These are phyloP conservation scores for Musca vetustissima DNA, from an alignment of 1,140 invertebrate genomes.

Conservation along the genomic window DNA sequence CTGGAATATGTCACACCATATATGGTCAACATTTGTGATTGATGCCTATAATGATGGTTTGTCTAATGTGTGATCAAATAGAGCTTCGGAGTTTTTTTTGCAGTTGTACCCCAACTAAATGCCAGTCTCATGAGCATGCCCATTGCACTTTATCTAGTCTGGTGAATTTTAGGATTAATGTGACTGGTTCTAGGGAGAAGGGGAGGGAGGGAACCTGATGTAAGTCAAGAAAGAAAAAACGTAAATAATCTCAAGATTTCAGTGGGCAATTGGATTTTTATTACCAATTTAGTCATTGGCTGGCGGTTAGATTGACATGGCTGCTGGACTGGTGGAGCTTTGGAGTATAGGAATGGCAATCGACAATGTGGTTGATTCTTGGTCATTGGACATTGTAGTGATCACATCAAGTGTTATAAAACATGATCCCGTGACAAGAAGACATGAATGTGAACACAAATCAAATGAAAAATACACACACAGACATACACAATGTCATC, in stretches of 20 bases:
- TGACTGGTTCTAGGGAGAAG: too few relatives aligned
- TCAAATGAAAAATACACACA: too few relatives aligned
- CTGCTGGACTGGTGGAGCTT: too few relatives aligned
- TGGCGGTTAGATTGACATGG: too few relatives aligned
- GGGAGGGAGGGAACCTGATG: too few relatives aligned
- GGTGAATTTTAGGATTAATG: too few relatives aligned
- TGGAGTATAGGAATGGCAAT: too few relatives aligned
- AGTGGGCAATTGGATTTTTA: constrained; percentile 16
- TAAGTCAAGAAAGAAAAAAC: background rate
- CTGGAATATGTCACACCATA: constrained; percentile 18
- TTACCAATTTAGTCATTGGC: constrained; percentile 8
- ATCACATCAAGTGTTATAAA: constrained; percentile 17
- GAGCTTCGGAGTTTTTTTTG: background rate
- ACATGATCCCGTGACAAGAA: constrained; percentile 10
- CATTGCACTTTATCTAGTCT: too few relatives aligned
- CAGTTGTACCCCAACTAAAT: constrained; percentile 1
- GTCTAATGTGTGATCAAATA: constrained; percentile 19
- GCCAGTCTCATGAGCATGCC: background rate
- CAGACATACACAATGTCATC: too few relatives aligned
- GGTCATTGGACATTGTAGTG: background rate
- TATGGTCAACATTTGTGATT: background rate
- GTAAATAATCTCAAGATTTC: constrained; percentile 1
- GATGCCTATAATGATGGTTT: constrained; percentile 18
- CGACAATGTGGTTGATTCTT: too few relatives aligned
- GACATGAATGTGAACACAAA: background rate